A percentile compares a stretch with the other conserved stretches of the same genome.
Conservation (phyloP, 30 jellyfish, hydroid and myxozoan species). For the Hydra vulgaris region DNA sequence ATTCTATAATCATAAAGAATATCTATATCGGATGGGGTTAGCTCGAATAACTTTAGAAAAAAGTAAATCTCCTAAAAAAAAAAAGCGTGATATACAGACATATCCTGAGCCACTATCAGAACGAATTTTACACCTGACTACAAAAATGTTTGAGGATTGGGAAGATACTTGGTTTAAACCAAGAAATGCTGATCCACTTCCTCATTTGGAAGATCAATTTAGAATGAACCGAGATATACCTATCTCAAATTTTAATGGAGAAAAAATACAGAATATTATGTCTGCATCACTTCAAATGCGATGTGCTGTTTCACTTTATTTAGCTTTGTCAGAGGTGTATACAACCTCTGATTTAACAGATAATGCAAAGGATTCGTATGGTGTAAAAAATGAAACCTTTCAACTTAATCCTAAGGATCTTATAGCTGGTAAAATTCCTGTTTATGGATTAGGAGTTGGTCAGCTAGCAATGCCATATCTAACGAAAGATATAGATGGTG, state of each 20-base stretch:
- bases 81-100: conserved; percentile 1
- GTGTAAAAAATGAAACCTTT: conserved; percentile 10
- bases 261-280: not conserved
- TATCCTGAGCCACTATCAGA: conserved; percentile 24
- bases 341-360: conserved; percentile 23
- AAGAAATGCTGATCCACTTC: conserved; percentile 21
- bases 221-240: not conserved
- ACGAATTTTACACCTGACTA: conserved; percentile 3
- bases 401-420: conserved; percentile 13
- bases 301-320: conserved; percentile 2
- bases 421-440: conserved; percentile 27
- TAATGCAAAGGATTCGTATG: conserved; percentile 8
- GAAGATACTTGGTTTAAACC: conserved; percentile 24
- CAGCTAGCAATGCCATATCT: conserved; percentile 27
- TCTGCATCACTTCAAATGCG: not conserved
- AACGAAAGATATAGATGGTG: not conserved
- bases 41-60: not conserved
- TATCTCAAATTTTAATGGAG: not conserved
- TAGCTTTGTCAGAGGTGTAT: not conserved
- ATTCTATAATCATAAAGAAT: conserved; percentile 24
- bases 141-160: conserved; percentile 22
- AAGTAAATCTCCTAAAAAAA: not conserved
- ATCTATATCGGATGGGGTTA: conserved; percentile 9
- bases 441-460: conserved; percentile 22
- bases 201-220: conserved; percentile 4